Evolutionary conservation across 2,888 invertebrate species (phyloP).

Genomic region (Cordilura impudica): DNA sequence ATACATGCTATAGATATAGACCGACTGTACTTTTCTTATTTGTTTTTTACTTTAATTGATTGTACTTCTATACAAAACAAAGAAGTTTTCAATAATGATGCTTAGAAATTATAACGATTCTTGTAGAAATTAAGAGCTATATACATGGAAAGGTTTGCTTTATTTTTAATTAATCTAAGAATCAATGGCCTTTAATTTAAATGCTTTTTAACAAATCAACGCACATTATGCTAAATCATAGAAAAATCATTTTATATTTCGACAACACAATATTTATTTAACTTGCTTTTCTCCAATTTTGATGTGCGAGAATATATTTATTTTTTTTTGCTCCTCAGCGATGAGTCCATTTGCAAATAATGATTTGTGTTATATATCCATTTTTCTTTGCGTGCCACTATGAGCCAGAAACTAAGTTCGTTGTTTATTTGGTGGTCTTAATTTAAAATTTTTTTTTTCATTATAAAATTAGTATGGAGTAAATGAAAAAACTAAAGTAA

Average conservation of each 20-base stretch:
- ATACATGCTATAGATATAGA: too few relatives aligned
- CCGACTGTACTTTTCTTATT: too few relatives aligned
- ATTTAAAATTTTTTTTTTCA: too few relatives aligned
- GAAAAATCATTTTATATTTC: slow-evolving; percentile 24
- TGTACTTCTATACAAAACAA: too few relatives aligned
- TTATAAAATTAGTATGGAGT: too few relatives aligned
- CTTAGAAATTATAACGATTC: too few relatives aligned
- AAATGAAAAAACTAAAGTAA: too few relatives aligned
- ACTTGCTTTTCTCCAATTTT: slow-evolving; percentile 9
- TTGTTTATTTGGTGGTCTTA: too few relatives aligned
- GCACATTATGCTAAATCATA: slow-evolving; percentile 1
- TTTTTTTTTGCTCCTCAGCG: neutral
- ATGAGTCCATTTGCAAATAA: slow-evolving; percentile 40
- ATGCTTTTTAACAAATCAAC: slow-evolving; percentile 11
- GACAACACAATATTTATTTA: slow-evolving; percentile 19
- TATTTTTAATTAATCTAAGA: neutral
- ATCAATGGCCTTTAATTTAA: slow-evolving; percentile 13
- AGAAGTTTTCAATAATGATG: too few relatives aligned
- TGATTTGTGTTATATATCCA: slow-evolving; percentile 45
- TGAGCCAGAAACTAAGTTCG: neutral
- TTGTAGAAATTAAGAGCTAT: too few relatives aligned
- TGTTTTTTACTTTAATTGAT: too few relatives aligned
- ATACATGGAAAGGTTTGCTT: too few relatives aligned
- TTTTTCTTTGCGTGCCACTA: slow-evolving; percentile 12
- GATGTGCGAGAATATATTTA: slow-evolving; percentile 6